These are phyloP conservation scores for Drosophila lacteicornis DNA, from an alignment of 1,140 invertebrate genomes.

Conservation along the genomic window DNA sequence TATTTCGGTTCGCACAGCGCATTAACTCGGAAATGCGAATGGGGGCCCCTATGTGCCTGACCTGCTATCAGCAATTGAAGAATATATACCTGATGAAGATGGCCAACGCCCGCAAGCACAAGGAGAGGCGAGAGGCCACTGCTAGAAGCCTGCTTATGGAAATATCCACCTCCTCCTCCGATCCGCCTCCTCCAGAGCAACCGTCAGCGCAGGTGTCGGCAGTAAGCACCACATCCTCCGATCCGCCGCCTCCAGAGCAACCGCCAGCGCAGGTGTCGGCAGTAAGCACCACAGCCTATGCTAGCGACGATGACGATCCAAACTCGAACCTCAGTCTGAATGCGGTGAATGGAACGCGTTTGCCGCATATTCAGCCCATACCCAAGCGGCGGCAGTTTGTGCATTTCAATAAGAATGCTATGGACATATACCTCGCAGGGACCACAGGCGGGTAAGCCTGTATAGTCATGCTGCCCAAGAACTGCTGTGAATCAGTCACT, in stretches of 20 bases:
- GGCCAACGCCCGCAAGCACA: background rate
- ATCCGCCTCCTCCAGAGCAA: background rate
- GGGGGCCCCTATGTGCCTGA: background rate
- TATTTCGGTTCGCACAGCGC: background rate
- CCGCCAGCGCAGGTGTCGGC: too few relatives aligned
- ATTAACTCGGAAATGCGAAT: background rate
- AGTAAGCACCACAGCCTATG: background rate
- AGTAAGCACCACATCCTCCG: too few relatives aligned
- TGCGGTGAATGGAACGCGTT: constrained; percentile 65
- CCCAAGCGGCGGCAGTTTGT: constrained; percentile 50
- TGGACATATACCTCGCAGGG: constrained; percentile 68
- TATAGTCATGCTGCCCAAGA: too few relatives aligned
- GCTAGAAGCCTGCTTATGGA: constrained; percentile 23
- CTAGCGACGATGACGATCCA: constrained; percentile 50
- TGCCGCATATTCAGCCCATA: constrained; percentile 66
- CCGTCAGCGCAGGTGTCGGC: too few relatives aligned
- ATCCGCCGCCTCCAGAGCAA: too few relatives aligned
- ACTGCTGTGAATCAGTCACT: too few relatives aligned
- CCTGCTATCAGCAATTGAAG: background rate
- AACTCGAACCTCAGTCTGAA: constrained; percentile 57
- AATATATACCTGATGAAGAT: constrained; percentile 31
- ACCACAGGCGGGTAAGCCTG: constrained; percentile 58
- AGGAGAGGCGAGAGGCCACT: background rate
- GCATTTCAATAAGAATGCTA: constrained; percentile 19
- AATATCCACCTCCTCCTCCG: background rate